Conservation (phyloP, 2,113 vertebrate genomes). For the Phoenicopterus ruber region DNA sequence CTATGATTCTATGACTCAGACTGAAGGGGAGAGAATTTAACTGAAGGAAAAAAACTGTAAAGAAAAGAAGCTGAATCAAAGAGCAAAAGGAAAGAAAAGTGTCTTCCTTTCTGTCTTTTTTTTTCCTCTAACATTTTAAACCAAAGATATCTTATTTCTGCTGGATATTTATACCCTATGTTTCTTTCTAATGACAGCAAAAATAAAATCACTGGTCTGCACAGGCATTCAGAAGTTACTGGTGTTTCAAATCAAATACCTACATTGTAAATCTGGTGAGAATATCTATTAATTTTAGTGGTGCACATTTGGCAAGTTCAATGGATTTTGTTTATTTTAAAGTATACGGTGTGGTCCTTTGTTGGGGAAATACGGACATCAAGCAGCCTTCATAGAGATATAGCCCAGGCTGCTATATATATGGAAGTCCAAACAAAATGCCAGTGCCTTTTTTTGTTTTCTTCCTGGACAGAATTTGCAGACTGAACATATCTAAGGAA, state of each 20-base stretch:
- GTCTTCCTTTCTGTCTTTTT: neutral
- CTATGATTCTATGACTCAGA: too few relatives aligned
- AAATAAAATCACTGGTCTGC: neutral
- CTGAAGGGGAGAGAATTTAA: neutral
- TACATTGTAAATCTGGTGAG: neutral
- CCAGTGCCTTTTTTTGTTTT: accelerated
- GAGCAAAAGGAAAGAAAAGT: neutral
- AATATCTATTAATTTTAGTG: neutral
- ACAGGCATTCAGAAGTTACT: neutral
- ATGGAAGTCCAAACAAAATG: neutral
- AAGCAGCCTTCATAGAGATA: neutral
- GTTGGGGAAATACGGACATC: neutral
- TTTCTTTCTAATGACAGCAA: neutral
- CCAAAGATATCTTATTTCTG: neutral
- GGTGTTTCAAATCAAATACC: neutral
- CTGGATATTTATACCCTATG: neutral
- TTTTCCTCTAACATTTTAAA: neutral
- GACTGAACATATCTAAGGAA: neutral
- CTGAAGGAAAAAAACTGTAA: neutral
- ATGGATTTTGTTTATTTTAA: neutral
- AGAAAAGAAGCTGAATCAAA: neutral
- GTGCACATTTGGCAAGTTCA: neutral
- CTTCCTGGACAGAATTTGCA: neutral
- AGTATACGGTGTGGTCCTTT: neutral
- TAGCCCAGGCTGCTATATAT: neutral